phyloP scores from a whole-genome alignment of 1,140 invertebrate species.

The Micrasema minimum region DNA sequence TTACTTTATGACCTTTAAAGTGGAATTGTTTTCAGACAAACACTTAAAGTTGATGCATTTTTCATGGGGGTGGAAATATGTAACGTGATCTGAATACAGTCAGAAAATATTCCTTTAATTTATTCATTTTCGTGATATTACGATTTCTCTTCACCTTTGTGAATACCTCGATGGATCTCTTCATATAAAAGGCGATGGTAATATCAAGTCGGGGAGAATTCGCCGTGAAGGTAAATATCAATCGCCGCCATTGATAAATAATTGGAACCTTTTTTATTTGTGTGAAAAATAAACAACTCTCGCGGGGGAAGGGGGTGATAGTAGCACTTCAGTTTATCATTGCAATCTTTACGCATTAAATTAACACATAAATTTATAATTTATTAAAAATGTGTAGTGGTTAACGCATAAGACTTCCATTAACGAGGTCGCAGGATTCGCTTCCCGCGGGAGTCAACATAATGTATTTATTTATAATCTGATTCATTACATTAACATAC shows the following conservation, averaged over 20 bases:
- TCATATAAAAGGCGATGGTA: background rate
- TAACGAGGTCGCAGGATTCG: too few relatives aligned
- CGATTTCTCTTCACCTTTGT: slow-evolving; percentile 27
- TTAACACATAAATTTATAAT: too few relatives aligned
- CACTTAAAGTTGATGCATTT: slow-evolving; percentile 42
- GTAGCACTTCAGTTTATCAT: too few relatives aligned
- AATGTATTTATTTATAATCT: too few relatives aligned
- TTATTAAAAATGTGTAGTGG: too few relatives aligned
- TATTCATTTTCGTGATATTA: slow-evolving; percentile 43
- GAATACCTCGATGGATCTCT: background rate
- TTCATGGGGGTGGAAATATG: slow-evolving; percentile 31
- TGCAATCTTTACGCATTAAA: too few relatives aligned
- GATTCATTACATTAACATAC: too few relatives aligned
- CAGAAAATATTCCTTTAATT: slow-evolving; percentile 27
- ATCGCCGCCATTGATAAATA: slow-evolving; percentile 18
- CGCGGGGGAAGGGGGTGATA: too few relatives aligned
- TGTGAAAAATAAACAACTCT: background rate
- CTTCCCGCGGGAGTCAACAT: too few relatives aligned
- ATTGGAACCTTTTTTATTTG: background rate
- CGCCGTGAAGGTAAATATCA: slow-evolving; percentile 24
- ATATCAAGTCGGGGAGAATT: background rate
- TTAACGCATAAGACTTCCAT: too few relatives aligned
- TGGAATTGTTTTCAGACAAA: slow-evolving; percentile 32
- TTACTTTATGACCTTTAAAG: too few relatives aligned
- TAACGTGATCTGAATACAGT: slow-evolving; percentile 39